Percentiles rank a stretch among this genome's conserved stretches.
These are phyloP conservation scores for Tamias sibiricus DNA, from an alignment of 2,113 vertebrate genomes.

Conservation along the genomic window DNA sequence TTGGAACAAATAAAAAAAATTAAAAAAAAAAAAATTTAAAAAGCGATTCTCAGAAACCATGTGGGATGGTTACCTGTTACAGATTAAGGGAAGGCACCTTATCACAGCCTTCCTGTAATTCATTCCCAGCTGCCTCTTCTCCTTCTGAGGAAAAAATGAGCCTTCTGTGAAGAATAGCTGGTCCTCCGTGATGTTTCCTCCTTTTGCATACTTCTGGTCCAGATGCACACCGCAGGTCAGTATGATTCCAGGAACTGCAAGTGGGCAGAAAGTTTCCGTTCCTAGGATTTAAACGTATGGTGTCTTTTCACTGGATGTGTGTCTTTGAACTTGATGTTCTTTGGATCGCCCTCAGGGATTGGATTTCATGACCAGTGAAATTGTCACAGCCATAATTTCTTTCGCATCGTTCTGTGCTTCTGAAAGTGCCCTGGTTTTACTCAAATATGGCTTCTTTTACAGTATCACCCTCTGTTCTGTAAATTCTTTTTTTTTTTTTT, in stretches of 20 bases:
- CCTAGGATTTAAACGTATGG: background rate
- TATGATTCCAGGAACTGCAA: background rate
- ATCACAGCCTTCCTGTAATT: background rate
- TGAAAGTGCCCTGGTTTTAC: background rate
- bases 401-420: rapidly evolving
- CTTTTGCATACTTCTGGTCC: background rate
- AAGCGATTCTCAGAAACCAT: background rate
- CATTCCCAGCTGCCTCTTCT: background rate
- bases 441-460: background rate
- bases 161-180: background rate
- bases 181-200: background rate
- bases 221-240: background rate
- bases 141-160: background rate
- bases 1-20: too few relatives aligned
- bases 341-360: background rate
- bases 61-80: background rate
- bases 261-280: background rate
- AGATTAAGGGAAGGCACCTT: background rate
- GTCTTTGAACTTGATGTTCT: background rate
- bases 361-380: background rate
- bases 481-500: background rate
- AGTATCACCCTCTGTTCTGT: rapidly evolving
- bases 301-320: background rate
- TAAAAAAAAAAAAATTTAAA: too few relatives aligned
- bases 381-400: rapidly evolving